Percentiles rank a stretch among this genome's conserved stretches.
These are phyloP conservation scores for Bunonema sp. DNA, from an alignment of 2,888 invertebrate genomes.

Conservation along the genomic window DNA sequence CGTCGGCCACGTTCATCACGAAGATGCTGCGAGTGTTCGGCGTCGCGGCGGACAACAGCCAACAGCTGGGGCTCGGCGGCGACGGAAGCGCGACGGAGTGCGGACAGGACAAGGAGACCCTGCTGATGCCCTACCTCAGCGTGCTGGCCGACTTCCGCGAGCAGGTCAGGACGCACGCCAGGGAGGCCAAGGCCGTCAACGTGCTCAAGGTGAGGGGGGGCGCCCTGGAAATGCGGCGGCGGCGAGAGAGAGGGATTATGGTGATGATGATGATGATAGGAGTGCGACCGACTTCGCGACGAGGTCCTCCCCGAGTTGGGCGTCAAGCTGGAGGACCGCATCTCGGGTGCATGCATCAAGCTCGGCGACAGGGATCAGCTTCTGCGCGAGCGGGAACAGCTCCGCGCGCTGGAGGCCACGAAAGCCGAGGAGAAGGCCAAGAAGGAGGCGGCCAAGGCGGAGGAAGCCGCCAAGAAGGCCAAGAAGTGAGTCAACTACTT, in stretches of 20 bases:
- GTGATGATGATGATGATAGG: slow-evolving; percentile 42
- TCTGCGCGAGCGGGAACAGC: slow-evolving; percentile 57
- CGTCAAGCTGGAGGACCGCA: slow-evolving; percentile 71
- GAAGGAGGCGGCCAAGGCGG: slow-evolving; percentile 43
- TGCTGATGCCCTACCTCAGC: slow-evolving; percentile 72
- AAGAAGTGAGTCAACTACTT: slow-evolving; percentile 62
- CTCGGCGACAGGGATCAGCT: slow-evolving; percentile 52
- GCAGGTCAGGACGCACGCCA: slow-evolving; percentile 31
- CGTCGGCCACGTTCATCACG: slow-evolving; percentile 68
- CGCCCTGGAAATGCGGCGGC: too few species aligned
- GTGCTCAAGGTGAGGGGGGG: slow-evolving; percentile 20
- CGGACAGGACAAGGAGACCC: slow-evolving; percentile 58
- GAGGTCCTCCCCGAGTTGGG: slow-evolving; percentile 73
- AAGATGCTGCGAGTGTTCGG: slow-evolving; percentile 49
- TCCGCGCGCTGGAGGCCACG: slow-evolving; percentile 57
- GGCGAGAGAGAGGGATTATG: too few species aligned
- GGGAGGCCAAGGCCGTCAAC: slow-evolving; percentile 21
- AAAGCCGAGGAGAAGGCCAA: slow-evolving; percentile 60
- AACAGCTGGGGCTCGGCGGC: background rate
- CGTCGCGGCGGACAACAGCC: slow-evolving; percentile 7
- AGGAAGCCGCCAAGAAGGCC: slow-evolving; percentile 48
- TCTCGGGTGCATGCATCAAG: background rate
- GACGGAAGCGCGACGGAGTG: background rate
- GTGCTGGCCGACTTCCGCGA: slow-evolving; percentile 73
- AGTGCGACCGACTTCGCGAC: slow-evolving; percentile 78